Evolutionary conservation across 2,113 vertebrate species (phyloP), one percentile per base, ranked within the genome.

Genomic region (Dipodomys stephensi): DNA sequence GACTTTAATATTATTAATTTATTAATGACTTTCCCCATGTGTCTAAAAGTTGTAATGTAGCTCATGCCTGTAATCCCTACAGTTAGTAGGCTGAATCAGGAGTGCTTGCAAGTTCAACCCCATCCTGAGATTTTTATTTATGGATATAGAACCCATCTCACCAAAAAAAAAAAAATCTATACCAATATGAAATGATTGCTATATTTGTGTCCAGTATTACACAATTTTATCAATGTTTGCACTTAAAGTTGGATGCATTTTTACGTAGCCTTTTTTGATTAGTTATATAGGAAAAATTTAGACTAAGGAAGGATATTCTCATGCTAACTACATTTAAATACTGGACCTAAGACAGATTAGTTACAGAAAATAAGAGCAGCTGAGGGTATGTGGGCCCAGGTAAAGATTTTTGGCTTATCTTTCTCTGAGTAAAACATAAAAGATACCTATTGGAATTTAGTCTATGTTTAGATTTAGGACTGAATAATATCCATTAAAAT

Each of bases 231-330:
- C 44, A 60, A 87, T 87, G 49, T 87, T 89, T 88, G 23, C 18
- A 30, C 57, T 64, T 73, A 73, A 77, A 22, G 39, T n/a, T 22
- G 85, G 62, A 77, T 91, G 20, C 87, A 94, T 79, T 95, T 39
- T 62, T 81, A 7, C 68, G 72, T 93, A 39, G 28, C 71, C 18
- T 94, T 90, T 39, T 20, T 80, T 67, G 27, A 89, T 87, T 90
- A 85, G 78, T 85, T 85, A 64, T n/a, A 94, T 82, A 92, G 90
- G 83, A 74, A 92, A 88, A 93, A 79, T 79, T 78, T 85, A 78
- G 57, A 60, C 32, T 32, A 69, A 74, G 16, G 22, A 93, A 94
- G 71, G 23, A 95, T 83, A 7, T 67, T 89, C 49, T 84, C 23
- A 68, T 81, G 83, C 6, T 74, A 83, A 90, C 49, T n/a, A 83